Percentiles rank a stretch among this genome's conserved stretches.
Conservation (phyloP, 1,140 invertebrate genomes). For the Drosophila carrolli region DNA sequence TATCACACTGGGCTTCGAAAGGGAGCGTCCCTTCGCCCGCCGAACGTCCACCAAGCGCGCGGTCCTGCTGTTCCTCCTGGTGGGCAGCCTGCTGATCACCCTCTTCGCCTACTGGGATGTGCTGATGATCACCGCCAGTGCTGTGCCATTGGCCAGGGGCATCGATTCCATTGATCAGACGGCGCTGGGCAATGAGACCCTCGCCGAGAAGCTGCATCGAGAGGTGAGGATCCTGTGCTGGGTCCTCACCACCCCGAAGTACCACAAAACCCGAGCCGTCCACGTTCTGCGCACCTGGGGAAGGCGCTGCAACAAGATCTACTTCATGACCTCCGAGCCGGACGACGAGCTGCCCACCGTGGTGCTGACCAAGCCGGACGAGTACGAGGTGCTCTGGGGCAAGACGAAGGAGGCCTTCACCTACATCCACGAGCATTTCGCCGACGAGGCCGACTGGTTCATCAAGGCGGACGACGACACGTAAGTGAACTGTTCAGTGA, state of each 20-base stretch:
- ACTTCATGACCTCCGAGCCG: conserved; percentile 93
- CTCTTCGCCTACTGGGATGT: conserved; percentile 59
- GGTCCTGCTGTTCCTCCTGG: conserved; percentile 16
- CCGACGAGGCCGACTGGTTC: conserved; percentile 95
- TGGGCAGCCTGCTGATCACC: conserved; percentile 11
- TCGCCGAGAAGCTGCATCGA: conserved; percentile 80
- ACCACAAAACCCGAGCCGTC: conserved; percentile 93
- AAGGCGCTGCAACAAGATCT: conserved; percentile 93
- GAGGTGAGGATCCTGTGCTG: conserved; percentile 95
- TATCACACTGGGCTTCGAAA: conserved; percentile 21
- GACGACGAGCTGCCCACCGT: conserved; percentile 87
- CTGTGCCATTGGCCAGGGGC: neutral
- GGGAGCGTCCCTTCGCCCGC: neutral
- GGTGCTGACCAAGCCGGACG: conserved; percentile 90
- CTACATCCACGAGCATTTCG: conserved; percentile 92
- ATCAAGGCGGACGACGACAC: conserved; percentile 98
- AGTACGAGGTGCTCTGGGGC: conserved; percentile 95
- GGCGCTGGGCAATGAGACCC: conserved; percentile 1
- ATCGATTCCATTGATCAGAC: too few relatives aligned
- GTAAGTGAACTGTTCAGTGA: conserved; percentile 85
- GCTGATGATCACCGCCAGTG: conserved; percentile 32
- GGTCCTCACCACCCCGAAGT: conserved; percentile 96
- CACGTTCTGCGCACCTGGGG: conserved; percentile 98
- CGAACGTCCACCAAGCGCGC: conserved; percentile 8
- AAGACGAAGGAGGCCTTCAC: conserved; percentile 97